Percentiles rank a stretch among this genome's conserved stretches.
These are phyloP conservation scores for Sibirionetta formosa DNA, from an alignment of 2,797 vertebrate species.

Conservation along the genomic window DNA sequence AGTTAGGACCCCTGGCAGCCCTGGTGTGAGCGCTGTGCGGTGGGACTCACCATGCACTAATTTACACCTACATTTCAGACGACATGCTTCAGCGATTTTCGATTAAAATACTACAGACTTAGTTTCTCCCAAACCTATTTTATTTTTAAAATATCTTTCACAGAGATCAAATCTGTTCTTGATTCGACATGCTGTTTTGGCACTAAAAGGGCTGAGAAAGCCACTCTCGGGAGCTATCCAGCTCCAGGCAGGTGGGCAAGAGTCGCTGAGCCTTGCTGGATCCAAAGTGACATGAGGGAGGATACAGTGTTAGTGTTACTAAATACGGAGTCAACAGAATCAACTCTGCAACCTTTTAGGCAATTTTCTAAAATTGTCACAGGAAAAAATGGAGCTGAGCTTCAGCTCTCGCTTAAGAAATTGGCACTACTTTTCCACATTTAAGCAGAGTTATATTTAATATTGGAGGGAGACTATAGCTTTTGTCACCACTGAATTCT, in stretches of 20 bases:
- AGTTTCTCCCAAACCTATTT: background rate
- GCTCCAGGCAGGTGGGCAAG: background rate
- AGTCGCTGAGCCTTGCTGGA: background rate
- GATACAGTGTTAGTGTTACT: background rate
- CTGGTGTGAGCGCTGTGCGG: background rate
- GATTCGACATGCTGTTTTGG: background rate
- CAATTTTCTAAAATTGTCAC: slow-evolving; percentile 36
- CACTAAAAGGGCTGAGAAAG: background rate
- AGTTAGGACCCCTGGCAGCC: rapidly evolving
- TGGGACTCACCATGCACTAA: rapidly evolving
- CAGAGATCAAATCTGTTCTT: background rate
- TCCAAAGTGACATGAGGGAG: background rate
- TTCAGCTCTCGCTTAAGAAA: background rate
- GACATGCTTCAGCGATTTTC: background rate
- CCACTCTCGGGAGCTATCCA: background rate
- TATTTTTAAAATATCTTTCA: background rate
- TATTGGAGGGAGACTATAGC: slow-evolving; percentile 51
- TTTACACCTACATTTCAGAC: background rate
- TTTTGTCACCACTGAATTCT: slow-evolving; percentile 58
- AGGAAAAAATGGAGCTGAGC: background rate
- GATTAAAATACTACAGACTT: background rate
- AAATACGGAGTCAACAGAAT: background rate
- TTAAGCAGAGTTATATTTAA: slow-evolving; percentile 60
- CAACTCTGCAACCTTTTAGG: background rate
- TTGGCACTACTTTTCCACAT: background rate